These are phyloP conservation scores for Perca schrenkii DNA, from an alignment of 2,113 vertebrate species.

Conservation along the genomic window DNA sequence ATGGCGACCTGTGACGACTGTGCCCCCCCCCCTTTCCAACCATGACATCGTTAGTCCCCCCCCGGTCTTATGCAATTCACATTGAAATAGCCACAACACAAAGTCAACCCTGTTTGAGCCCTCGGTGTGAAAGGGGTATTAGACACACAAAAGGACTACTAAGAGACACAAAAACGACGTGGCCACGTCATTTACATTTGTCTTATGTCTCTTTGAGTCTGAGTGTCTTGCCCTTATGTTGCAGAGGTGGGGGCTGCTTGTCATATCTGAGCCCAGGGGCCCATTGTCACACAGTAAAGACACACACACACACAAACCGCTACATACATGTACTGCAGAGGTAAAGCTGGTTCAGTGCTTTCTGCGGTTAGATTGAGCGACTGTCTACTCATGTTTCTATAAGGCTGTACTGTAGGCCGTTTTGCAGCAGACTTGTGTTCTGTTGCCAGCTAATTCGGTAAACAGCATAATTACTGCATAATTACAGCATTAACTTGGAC, in stretches of 20 bases:
- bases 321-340: not conserved
- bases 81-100: too few species aligned
- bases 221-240: not conserved
- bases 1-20: too few species aligned
- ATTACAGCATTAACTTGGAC: slow-evolving; percentile 67
- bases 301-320: slow-evolving; percentile 5
- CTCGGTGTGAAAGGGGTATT: too few species aligned
- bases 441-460: slow-evolving; percentile 50
- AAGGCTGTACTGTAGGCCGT: slow-evolving; percentile 20
- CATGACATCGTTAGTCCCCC: too few species aligned
- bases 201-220: not conserved
- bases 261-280: not conserved
- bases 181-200: not conserved
- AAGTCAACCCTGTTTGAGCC: too few species aligned
- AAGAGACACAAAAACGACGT: not conserved
- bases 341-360: not conserved
- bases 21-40: too few species aligned
- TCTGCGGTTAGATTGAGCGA: not conserved
- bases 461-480: slow-evolving; percentile 70
- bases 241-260: not conserved
- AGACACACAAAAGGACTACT: not conserved
- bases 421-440: slow-evolving; percentile 29
- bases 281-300: not conserved
- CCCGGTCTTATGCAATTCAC: too few species aligned
- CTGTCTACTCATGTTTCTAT: not conserved